Percentiles rank a stretch among this genome's conserved stretches.
Conservation (phyloP, 2,797 vertebrate genomes). For the Crenichthys baileyi region DNA sequence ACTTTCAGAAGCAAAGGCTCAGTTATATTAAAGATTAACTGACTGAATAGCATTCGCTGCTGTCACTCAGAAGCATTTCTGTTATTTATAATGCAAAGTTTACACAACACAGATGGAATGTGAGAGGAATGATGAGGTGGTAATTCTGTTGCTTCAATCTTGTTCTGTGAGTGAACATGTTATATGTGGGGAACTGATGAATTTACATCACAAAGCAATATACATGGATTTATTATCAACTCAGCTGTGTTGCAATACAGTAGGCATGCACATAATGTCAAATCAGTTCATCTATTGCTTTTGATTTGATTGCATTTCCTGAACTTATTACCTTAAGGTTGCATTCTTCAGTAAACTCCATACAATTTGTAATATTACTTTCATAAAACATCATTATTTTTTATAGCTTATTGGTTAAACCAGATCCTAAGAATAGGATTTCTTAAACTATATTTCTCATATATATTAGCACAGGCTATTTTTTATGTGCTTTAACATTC, state of each 20-base stretch:
- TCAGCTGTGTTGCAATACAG: neutral
- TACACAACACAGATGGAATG: neutral
- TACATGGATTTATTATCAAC: neutral
- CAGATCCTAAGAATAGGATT: no score
- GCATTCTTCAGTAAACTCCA: neutral
- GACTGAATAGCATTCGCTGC: neutral
- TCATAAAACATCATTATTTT: neutral
- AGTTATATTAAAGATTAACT: neutral
- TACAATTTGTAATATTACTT: neutral
- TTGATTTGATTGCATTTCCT: neutral
- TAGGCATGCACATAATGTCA: neutral
- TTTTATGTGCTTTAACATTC: no score
- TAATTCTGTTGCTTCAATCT: neutral
- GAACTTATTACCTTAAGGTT: neutral
- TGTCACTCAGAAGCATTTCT: neutral
- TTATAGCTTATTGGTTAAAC: no score
- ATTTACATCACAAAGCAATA: neutral
- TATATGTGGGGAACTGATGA: neutral
- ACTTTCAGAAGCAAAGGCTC: neutral
- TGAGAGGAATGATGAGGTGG: neutral
- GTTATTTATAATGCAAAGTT: neutral
- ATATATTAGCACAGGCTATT: no score
- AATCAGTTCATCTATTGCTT: neutral
- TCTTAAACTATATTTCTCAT: no score
- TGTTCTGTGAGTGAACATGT: slow-evolving; percentile 1